Evolutionary conservation across 2,888 invertebrate genomes (phyloP), one percentile per base, ranked within the genome.

Genomic region (Emmelina monodactyla): DNA sequence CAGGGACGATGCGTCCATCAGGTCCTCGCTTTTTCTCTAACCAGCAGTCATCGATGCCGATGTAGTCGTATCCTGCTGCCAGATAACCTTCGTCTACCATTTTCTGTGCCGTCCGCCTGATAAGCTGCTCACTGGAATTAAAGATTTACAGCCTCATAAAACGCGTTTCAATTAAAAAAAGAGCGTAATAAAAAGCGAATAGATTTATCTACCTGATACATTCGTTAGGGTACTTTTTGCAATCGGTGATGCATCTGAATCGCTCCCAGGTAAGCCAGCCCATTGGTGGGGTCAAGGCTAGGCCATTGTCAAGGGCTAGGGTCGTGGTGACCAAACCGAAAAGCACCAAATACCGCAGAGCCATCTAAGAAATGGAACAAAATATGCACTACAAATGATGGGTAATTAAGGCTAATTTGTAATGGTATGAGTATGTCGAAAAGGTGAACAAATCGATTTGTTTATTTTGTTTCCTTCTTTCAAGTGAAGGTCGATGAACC

Each of bases 11-110:
- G 33, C 80, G 75, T 0, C 87, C 84, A 1, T 82, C 71, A 3
- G 62, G 49, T 31, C 86, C 86, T 25, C 91, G 68, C 9, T 82
- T 52, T 47, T 72, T 82, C 47, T 86, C 85, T 53, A 88, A 61
- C 91, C 91, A 91, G 57, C 91, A 91, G 62, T 91, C 89, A 46
- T 90, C 89, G 31, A 89, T 85, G 33, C 85, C 86, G 0, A 89
- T 65, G 51, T 89, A 89, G 43, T 88, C 80, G 57, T 92, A 92
- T 1, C 91, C 91, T 2, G 83, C 86, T 6, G 76, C 84, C 2
- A 82, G 62, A 56, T 88, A 91, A 0, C 91, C 91, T 32, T 88
- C 88, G 3, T 70, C 67, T 1, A 84, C 84, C 59, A 89, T 61
- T 6, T 80, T 50, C 49, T 89, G 86, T 0, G 87, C 83, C 36